These are phyloP conservation scores for Akabosia matsudoensis DNA, from an alignment of 1,140 invertebrate genomes.

Conservation along the genomic window DNA sequence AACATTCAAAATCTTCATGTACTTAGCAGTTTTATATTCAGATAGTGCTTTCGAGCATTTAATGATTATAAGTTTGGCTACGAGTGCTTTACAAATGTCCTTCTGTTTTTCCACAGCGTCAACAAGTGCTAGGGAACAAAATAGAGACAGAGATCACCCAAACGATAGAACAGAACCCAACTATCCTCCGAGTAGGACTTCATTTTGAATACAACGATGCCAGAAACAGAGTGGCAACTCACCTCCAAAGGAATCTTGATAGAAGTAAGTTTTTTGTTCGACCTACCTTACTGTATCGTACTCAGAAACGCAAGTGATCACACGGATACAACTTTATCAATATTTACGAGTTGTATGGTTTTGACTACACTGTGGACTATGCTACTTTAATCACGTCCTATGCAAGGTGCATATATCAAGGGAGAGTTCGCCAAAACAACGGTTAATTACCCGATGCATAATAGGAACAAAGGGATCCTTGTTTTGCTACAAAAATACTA, in stretches of 20 bases:
- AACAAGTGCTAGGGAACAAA: conserved; percentile 91
- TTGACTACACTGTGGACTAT: too few relatives aligned
- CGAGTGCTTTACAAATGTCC: too few relatives aligned
- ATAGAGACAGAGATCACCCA: conserved; percentile 97
- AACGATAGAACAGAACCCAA: conserved; percentile 87
- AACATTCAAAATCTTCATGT: too few relatives aligned
- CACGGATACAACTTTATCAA: too few relatives aligned
- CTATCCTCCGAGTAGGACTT: conserved; percentile 77
- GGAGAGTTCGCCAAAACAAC: too few relatives aligned
- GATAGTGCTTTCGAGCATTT: background rate
- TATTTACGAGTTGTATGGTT: background rate
- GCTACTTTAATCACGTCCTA: too few relatives aligned
- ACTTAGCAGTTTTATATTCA: background rate
- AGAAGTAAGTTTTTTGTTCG: conserved; percentile 70
- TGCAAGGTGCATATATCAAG: too few relatives aligned
- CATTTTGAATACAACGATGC: conserved; percentile 95
- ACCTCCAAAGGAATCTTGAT: conserved; percentile 94
- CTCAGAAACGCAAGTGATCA: conserved; percentile 12
- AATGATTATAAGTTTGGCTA: too few relatives aligned
- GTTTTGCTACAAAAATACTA: too few relatives aligned
- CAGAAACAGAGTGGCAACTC: conserved; percentile 82
- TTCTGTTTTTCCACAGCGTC: conserved; percentile 63
- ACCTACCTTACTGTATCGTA: conserved; percentile 7
- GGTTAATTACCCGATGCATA: too few relatives aligned
- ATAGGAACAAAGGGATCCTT: too few relatives aligned